phyloP scores from a whole-genome alignment of 1,140 invertebrate species.

The Spodoptera frugiperda region DNA sequence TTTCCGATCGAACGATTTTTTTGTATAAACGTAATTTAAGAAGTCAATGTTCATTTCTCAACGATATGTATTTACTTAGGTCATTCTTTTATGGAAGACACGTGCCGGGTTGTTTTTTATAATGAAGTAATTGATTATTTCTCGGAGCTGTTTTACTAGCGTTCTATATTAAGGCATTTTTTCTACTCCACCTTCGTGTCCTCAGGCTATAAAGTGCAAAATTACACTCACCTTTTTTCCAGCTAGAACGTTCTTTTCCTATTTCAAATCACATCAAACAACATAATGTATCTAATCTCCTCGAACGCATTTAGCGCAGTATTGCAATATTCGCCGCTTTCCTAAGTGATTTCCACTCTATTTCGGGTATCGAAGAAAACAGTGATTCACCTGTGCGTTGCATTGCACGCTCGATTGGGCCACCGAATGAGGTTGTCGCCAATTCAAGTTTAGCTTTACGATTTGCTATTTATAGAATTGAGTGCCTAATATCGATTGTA shows the following conservation, averaged over 20 bases:
- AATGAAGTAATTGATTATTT: too few relatives aligned
- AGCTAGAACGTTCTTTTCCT: too few relatives aligned
- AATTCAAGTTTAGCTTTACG: background rate
- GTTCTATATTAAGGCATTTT: too few relatives aligned
- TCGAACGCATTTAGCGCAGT: constrained; percentile 16
- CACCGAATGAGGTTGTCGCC: constrained; percentile 27
- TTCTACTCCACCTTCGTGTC: too few relatives aligned
- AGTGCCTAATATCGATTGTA: background rate
- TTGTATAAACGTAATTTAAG: constrained; percentile 2
- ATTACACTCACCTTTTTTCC: too few relatives aligned
- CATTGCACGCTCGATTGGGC: background rate
- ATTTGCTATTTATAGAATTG: background rate
- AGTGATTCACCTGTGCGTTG: constrained; percentile 12
- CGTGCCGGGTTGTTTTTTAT: too few relatives aligned
- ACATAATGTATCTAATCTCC: background rate
- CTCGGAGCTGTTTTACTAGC: too few relatives aligned
- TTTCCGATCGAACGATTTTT: background rate
- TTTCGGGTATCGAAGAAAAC: constrained; percentile 12
- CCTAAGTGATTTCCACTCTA: constrained; percentile 20
- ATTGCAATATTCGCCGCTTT: constrained; percentile 7
- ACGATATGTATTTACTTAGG: too few relatives aligned
- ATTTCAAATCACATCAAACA: background rate
- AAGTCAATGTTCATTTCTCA: constrained; percentile 4
- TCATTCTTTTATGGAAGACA: too few relatives aligned
- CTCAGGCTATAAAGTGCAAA: too few relatives aligned